These are phyloP conservation scores for Pipistrellus kuhlii DNA, from an alignment of 2,797 vertebrate genomes.

Conservation along the genomic window DNA sequence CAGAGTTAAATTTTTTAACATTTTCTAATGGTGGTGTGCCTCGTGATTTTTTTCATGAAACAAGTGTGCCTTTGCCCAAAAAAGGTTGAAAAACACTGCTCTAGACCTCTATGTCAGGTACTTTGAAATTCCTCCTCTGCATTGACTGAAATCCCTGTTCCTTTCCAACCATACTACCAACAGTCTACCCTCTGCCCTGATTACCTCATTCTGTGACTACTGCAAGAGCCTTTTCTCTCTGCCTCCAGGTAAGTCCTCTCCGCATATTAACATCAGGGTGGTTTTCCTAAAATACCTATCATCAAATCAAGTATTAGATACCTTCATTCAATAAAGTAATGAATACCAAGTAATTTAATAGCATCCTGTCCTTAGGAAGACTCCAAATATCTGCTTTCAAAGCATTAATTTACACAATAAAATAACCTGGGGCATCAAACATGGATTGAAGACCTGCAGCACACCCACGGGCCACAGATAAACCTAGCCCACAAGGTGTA, in stretches of 20 bases:
- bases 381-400: not conserved
- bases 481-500: not conserved
- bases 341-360: not conserved
- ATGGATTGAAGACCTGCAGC: not conserved
- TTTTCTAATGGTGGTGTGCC: no score
- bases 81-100: no score
- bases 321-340: not conserved
- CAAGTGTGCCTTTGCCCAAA: no score
- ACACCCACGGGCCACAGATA: not conserved
- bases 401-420: constrained; percentile 23
- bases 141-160: not conserved
- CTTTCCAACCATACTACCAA: not conserved
- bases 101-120: not conserved
- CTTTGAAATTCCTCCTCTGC: not conserved
- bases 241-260: not conserved
- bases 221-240: not conserved
- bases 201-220: not conserved
- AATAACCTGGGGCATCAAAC: not conserved
- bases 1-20: no score
- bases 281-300: not conserved
- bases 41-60: no score
- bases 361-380: not conserved
- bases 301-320: not conserved
- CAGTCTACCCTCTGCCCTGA: not conserved
- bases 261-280: not conserved